Percentiles rank a stretch among this genome's conserved stretches.
phyloP scores from a whole-genome alignment of 2,113 vertebrate species.

The Oxyura jamaicensis region DNA sequence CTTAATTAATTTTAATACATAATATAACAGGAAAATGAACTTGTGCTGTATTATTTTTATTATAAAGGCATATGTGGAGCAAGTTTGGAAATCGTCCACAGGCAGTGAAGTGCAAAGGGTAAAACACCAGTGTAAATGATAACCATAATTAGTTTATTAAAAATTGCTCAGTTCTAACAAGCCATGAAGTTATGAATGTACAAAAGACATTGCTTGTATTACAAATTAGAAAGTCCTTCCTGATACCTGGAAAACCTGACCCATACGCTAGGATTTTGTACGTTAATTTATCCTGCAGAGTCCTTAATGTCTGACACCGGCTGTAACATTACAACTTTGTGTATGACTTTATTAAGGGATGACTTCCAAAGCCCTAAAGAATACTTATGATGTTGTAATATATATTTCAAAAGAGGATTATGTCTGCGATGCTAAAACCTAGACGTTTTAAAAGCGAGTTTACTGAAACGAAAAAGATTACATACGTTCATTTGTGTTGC shows the following conservation, averaged over 20 bases:
- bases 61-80: not conserved
- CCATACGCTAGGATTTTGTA: not conserved
- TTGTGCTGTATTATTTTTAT: not conserved
- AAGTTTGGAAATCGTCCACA: not conserved
- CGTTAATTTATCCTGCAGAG: slow-evolving; percentile 59
- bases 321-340: slow-evolving; percentile 56
- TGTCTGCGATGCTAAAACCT: slow-evolving; percentile 63
- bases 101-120: not conserved
- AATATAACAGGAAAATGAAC: not conserved
- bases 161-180: not conserved
- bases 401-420: slow-evolving; percentile 67
- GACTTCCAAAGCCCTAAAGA: slow-evolving; percentile 65
- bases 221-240: slow-evolving; percentile 31
- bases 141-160: not conserved
- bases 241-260: slow-evolving; percentile 50
- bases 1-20: not conserved
- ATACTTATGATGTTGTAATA: slow-evolving; percentile 66
- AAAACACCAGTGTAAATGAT: not conserved
- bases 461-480: slow-evolving; percentile 70
- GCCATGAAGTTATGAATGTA: not conserved
- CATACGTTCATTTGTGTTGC: slow-evolving; percentile 27
- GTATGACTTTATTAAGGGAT: slow-evolving; percentile 65
- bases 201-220: not conserved
- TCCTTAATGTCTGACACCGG: slow-evolving; percentile 62
- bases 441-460: slow-evolving; percentile 49